These are phyloP conservation scores for Phenganax marumi DNA, from an alignment of 92 coral and sea anemone species.

Conservation along the genomic window DNA sequence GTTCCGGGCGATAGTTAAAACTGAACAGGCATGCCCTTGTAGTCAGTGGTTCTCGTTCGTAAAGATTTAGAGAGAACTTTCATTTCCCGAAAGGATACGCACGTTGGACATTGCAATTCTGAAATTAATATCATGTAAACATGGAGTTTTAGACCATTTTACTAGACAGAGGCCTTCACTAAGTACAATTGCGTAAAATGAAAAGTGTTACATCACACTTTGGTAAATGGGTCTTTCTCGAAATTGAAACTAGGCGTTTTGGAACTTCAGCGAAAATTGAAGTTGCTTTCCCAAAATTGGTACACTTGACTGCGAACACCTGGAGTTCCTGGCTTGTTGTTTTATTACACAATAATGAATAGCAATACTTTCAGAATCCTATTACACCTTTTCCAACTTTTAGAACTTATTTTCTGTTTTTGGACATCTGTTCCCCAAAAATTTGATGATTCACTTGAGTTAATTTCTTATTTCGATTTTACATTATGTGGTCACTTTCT, in stretches of 20 bases:
- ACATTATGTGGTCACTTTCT: neutral
- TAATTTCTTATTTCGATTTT: neutral
- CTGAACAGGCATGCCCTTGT: conserved; percentile 17
- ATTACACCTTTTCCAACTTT: neutral
- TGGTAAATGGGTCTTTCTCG: neutral
- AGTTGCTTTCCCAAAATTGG: neutral
- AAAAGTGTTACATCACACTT: neutral
- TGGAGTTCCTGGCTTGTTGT: neutral
- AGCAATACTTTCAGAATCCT: neutral
- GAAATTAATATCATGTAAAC: neutral
- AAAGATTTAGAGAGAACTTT: neutral
- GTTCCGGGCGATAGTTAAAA: conserved; percentile 25
- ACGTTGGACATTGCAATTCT: neutral
- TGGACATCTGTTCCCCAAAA: neutral
- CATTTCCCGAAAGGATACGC: neutral
- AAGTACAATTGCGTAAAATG: neutral
- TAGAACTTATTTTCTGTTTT: neutral
- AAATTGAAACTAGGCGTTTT: conserved; percentile 1
- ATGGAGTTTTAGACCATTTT: neutral
- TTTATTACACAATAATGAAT: neutral
- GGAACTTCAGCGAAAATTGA: neutral
- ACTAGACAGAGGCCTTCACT: neutral
- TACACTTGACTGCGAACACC: too few relatives aligned
- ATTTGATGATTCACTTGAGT: neutral
- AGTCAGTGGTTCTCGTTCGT: neutral